Conservation (phyloP, 2,888 invertebrate species). For the Sarcophaga caerulescens region DNA sequence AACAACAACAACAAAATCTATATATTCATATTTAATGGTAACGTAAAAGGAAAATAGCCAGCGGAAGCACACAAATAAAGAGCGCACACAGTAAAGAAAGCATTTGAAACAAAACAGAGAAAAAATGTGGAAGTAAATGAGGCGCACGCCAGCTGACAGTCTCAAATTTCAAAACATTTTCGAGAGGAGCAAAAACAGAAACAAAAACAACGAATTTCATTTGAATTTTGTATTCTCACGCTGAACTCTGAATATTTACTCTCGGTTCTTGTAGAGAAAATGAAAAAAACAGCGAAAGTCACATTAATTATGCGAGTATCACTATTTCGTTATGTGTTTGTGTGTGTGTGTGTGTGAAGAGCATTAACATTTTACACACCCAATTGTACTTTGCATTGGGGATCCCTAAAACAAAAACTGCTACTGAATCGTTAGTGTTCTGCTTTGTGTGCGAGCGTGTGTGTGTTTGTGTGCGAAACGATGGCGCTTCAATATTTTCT, state of each 20-base stretch:
- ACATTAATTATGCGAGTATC: not conserved
- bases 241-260: not conserved
- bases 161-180: constrained; percentile 67
- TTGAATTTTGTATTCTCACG: not conserved
- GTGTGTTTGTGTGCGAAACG: constrained; percentile 40
- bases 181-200: no score
- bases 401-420: constrained; percentile 54
- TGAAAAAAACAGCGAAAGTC: not conserved
- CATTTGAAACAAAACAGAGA: not conserved
- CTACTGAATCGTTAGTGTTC: constrained; percentile 41
- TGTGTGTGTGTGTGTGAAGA: constrained; percentile 10
- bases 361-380: constrained; percentile 1
- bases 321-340: not conserved
- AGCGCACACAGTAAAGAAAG: not conserved
- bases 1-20: not conserved
- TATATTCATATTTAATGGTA: constrained; percentile 25
- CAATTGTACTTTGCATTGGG: constrained; percentile 35
- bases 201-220: not conserved
- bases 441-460: not conserved
- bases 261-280: not conserved
- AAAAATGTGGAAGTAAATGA: constrained; percentile 64
- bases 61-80: constrained; percentile 42
- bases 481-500: constrained; percentile 58
- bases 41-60: constrained; percentile 58
- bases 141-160: constrained; percentile 65